Evolutionary conservation across 2,113 vertebrate species (phyloP), one percentile per base, ranked within the genome.

Genomic region (Lanius collurio): DNA sequence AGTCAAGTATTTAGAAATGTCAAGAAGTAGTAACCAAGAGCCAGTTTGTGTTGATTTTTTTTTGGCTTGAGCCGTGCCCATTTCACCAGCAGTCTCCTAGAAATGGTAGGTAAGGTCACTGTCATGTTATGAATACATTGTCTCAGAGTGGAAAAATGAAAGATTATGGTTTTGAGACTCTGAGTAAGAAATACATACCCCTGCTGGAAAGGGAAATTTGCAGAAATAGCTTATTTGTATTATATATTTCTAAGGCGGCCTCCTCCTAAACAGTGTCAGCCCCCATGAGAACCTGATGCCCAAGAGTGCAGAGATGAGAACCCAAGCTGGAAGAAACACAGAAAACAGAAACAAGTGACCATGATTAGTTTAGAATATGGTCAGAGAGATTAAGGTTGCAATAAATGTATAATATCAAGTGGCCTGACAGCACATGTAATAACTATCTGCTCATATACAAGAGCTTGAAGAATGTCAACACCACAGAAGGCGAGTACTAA

Each of bases 401-500:
- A 52, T 88, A 86, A 94, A 86, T 74, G 35, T 57, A 28, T 67
- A 60, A 80, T 91, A 55, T 50, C 0, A 21, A 53, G 52, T 83
- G 50, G 35, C 37, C 68, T 86, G 60, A 60, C 46, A 74, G 68
- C 35, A 65, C 33, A 16, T 27, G 15, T 27, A 44, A 28, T 74
- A 70, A 55, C 92, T 92, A 4, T 53, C 62, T 86, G 49, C 69
- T 95, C 47, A 67, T 88, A 75, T 86, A 39, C 47, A 93, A 71
- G 73, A 78, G 20, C 44, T 13, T 95, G 59, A 78, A 83, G 64
- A 95, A 75, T 86, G 18, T 92, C 88, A 96, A 94, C 75, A 90
- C 59, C 82, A 44, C 93, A 88, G 73, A 92, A 89, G 85, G 94
- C 90, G 79, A 88, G 87, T 90, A 95, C 79, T 90, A 81, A 86